Evolutionary conservation across 2,888 invertebrate species (phyloP).

Genomic region (Lysandra bellargus): DNA sequence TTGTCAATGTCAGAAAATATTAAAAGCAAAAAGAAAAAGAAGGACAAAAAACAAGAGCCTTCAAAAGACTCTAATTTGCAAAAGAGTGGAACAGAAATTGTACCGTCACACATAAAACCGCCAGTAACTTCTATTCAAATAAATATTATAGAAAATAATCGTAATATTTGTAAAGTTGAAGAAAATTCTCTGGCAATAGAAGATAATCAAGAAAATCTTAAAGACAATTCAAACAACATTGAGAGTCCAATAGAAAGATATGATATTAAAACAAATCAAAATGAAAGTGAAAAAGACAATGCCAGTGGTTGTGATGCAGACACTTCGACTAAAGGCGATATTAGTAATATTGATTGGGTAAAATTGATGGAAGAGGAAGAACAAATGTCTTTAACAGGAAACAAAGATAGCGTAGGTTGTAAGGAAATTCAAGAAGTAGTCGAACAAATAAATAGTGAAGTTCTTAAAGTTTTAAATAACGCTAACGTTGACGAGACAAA

Average conservation of each 20-base stretch:
- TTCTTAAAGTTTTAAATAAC: constrained; percentile 36
- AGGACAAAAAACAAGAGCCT: constrained; percentile 44
- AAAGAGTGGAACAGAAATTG: background rate
- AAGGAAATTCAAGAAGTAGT: constrained; percentile 52
- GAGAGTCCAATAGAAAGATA: background rate
- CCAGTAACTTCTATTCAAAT: background rate
- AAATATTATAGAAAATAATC: background rate
- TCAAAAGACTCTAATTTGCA: constrained; percentile 33
- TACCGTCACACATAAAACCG: background rate
- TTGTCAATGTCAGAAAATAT: constrained; percentile 52
- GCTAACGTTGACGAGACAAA: constrained; percentile 10
- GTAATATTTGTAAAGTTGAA: background rate
- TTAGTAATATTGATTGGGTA: constrained; percentile 68
- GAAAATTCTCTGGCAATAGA: background rate
- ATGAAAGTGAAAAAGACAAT: background rate
- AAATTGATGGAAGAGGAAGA: constrained; percentile 69
- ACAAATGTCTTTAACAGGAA: constrained; percentile 48
- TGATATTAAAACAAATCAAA: background rate
- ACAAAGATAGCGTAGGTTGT: constrained; percentile 38
- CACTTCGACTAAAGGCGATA: constrained; percentile 21
- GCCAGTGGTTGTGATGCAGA: background rate
- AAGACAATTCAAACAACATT: background rate
- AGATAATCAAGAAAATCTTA: background rate
- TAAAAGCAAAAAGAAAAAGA: constrained; percentile 53
- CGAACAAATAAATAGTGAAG: constrained; percentile 66